Evolutionary conservation across 1,140 invertebrate genomes (phyloP).

Genomic region (Cardiocondyla obscurior): DNA sequence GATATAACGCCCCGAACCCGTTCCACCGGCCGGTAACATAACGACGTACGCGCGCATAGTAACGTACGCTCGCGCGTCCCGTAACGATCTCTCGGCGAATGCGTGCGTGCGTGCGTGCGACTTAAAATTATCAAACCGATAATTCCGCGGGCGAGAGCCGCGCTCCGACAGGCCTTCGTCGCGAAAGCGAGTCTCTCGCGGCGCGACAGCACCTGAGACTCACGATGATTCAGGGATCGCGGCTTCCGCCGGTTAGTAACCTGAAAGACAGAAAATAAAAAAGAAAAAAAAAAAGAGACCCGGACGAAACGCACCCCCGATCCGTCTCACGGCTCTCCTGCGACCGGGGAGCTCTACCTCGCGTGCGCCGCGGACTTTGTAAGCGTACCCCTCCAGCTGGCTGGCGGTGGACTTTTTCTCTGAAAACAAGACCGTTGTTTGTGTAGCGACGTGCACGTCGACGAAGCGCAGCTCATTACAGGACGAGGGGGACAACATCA

Average conservation of each 20-base stretch:
- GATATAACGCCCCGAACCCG: constrained; percentile 64
- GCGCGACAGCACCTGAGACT: neutral
- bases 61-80: constrained; percentile 35
- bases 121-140: constrained; percentile 42
- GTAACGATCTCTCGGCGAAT: constrained; percentile 24
- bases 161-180: neutral
- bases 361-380: neutral
- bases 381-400: neutral
- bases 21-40: constrained; percentile 42
- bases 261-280: neutral
- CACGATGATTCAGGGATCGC: constrained; percentile 5
- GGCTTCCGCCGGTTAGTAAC: neutral
- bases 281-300: neutral
- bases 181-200: neutral
- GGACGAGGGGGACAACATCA: constrained; percentile 40
- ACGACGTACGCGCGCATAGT: constrained; percentile 12
- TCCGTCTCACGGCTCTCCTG: neutral
- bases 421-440: constrained; percentile 59
- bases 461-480: constrained; percentile 41
- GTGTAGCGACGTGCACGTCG: constrained; percentile 29
- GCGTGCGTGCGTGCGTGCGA: constrained; percentile 16
- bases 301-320: neutral
- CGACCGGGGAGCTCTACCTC: neutral
- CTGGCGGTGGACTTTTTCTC: constrained; percentile 2
- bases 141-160: neutral